Evolutionary conservation across 2,797 vertebrate genomes (phyloP).

Genomic region (Miichthys miiuy): DNA sequence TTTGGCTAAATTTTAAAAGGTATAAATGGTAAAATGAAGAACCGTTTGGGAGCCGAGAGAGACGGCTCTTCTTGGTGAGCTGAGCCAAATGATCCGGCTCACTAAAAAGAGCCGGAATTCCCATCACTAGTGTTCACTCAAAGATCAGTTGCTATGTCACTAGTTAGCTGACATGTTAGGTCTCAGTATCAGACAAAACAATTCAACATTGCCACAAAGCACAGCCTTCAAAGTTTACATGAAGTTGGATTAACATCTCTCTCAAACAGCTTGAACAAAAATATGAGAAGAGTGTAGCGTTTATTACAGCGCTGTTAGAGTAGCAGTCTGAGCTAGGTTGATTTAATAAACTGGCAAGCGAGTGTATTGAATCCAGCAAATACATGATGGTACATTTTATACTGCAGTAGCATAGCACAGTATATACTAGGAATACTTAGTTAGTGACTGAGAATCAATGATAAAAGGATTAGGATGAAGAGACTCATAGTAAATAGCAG

Average conservation of each 20-base stretch:
- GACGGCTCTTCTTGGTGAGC: no score
- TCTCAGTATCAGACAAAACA: not conserved
- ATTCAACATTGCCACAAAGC: not conserved
- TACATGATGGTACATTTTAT: conserved; percentile 1
- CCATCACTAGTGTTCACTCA: not conserved
- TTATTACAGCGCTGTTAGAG: conserved; percentile 11
- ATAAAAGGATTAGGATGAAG: conserved; percentile 16
- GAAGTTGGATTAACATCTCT: conserved; percentile 14
- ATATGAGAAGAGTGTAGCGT: not conserved
- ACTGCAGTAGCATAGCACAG: not conserved
- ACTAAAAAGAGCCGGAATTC: no score
- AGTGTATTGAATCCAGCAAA: conserved; percentile 24
- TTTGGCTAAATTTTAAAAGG: no score
- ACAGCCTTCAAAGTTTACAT: not conserved
- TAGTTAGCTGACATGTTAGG: no score
- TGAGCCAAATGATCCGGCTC: no score
- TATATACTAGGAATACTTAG: conserved; percentile 6
- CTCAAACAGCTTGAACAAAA: not conserved
- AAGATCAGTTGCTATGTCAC: not conserved
- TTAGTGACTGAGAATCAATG: not conserved
- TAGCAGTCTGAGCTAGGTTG: not conserved
- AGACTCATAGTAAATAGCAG: not conserved
- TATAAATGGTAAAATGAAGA: no score
- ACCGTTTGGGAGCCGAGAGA: no score
- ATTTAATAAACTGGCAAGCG: conserved; percentile 8